Conservation (phyloP, 2,888 invertebrate genomes). For the Drosophila neotestacea region DNA sequence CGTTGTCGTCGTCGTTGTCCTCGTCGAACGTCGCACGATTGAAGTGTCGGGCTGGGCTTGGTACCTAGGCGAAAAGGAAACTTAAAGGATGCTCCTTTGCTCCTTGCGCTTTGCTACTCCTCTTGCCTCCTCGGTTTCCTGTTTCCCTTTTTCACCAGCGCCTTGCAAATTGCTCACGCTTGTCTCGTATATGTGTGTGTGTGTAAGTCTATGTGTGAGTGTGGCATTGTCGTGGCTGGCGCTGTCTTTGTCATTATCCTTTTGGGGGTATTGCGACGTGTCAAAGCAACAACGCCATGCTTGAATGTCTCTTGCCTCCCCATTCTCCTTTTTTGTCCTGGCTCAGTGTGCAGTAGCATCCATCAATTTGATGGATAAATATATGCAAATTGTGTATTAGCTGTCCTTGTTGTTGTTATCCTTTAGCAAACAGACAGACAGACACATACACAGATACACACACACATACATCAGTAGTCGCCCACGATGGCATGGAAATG, state of each 20-base stretch:
- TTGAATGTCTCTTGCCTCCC: conserved; percentile 44
- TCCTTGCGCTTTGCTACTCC: conserved; percentile 10
- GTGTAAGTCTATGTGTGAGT: conserved; percentile 30
- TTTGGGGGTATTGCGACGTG: conserved; percentile 82
- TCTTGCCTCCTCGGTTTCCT: conserved; percentile 67
- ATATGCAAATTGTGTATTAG: conserved; percentile 85
- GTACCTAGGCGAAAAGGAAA: conserved; percentile 79
- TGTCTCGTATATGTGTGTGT: conserved; percentile 46
- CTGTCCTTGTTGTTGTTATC: conserved; percentile 80
- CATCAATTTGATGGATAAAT: conserved; percentile 86
- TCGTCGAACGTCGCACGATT: conserved; percentile 76
- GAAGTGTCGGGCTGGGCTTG: conserved; percentile 65
- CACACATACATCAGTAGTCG: conserved; percentile 66
- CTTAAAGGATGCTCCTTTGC: conserved; percentile 71
- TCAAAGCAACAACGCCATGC: conserved; percentile 80
- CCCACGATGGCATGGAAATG: conserved; percentile 71
- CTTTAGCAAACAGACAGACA: conserved; percentile 74
- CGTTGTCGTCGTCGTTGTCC: conserved; percentile 28
- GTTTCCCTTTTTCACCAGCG: conserved; percentile 78
- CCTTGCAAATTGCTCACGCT: conserved; percentile 79
- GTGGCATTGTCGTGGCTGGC: conserved; percentile 76
- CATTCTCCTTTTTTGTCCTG: conserved; percentile 3
- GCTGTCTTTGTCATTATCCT: conserved; percentile 82
- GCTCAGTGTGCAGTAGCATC: conserved; percentile 83
- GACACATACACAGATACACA: conserved; percentile 22